These are phyloP conservation scores for Tortrix viridana DNA, from an alignment of 2,888 invertebrate species.

Conservation along the genomic window DNA sequence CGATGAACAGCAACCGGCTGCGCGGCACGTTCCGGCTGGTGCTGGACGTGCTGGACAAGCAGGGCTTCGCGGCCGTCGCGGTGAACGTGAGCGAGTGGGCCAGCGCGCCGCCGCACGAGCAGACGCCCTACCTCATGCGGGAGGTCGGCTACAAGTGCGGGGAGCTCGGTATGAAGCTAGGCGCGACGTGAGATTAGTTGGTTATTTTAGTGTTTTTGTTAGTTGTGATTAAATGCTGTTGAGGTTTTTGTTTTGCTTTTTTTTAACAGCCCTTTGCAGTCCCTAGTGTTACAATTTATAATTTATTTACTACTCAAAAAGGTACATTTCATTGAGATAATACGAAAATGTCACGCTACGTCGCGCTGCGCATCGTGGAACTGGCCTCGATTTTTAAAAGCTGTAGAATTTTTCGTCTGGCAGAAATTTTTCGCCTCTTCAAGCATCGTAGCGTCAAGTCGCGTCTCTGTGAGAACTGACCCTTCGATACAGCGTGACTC, in stretches of 20 bases:
- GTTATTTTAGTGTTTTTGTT: conserved; percentile 15
- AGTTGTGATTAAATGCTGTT: conserved; percentile 31
- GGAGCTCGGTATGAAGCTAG: conserved; percentile 71
- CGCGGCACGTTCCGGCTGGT: conserved; percentile 79
- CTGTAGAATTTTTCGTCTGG: too few species aligned
- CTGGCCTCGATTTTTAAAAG: too few species aligned
- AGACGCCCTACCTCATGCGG: conserved; percentile 86
- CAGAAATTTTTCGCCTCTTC: too few species aligned
- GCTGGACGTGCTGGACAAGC: conserved; percentile 82
- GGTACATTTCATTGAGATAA: too few species aligned
- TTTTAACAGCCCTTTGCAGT: neutral
- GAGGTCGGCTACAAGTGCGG: conserved; percentile 77
- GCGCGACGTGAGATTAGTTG: conserved; percentile 53
- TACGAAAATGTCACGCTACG: too few species aligned
- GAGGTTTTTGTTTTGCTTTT: conserved; percentile 30
- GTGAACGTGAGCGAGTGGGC: conserved; percentile 83
- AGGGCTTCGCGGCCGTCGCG: conserved; percentile 82
- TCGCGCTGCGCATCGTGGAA: too few species aligned
- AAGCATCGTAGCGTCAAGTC: too few species aligned
- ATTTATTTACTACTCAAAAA: too few species aligned
- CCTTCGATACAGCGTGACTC: too few species aligned
- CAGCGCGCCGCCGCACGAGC: conserved; percentile 81
- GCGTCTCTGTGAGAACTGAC: too few species aligned
- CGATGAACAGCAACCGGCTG: conserved; percentile 83
- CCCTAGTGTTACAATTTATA: too few species aligned